Evolutionary conservation across 2,797 vertebrate genomes (phyloP), one percentile per base, ranked within the genome.

Genomic region (Acanthurus leucopareius): DNA sequence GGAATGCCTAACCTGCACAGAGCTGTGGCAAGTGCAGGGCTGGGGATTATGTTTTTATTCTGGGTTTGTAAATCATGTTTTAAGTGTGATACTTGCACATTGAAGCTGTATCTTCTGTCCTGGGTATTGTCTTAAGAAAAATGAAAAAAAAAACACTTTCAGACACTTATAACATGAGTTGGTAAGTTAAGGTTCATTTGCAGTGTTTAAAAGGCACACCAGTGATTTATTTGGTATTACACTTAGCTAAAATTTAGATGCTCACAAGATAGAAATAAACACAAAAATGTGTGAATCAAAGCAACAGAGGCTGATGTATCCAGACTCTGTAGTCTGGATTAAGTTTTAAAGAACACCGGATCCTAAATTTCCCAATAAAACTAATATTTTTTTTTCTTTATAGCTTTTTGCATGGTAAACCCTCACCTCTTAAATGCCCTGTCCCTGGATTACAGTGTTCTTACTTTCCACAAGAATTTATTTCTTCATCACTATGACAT

Each of bases 1-100:
- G 73, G 69, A 88, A 89, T 87, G 42, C 70, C 75, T 62, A 51
- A 86, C 79, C 82, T 83, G 86, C 76, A 65, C 60, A 52, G 61
- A 74, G 67, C 73, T 52, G 10, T 60, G 76, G 57, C 42, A 13
- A 70, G 67, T 6, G 63, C 49, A 15, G 28, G 19, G 14, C 22
- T 10, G 16, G 22, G 8, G 53, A 59, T 52, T 57, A 44, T 22
- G 25, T 44, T 80, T 81, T 74, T 51, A 42, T 67, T 69, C 38
- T 70, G n/a, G 32, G 32, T 66, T 25, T 66, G 64, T 62, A 54
- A 69, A n/a, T 69, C 25, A 62, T 53, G 57, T 47, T 9, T 64
- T 0, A 16, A 69, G 40, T 57, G 54, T 58, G 54, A 38, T 70
- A 35, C 49, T 40, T 25, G 70, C 35, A 20, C 20, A 22, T 28